phyloP scores from a whole-genome alignment of 2,888 invertebrate genomes.

The Watsonalla cultraria region DNA sequence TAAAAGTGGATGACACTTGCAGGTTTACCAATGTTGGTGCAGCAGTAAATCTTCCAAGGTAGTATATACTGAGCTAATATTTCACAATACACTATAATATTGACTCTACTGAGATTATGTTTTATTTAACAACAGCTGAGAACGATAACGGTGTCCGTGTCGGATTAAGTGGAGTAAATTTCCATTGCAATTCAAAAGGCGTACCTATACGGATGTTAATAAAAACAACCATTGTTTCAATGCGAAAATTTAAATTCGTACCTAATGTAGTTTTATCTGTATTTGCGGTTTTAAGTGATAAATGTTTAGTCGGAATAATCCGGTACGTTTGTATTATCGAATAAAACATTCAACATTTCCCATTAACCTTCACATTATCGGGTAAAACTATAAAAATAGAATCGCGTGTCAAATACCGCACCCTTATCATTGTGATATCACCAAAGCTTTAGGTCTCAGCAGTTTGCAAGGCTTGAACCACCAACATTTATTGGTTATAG shows the following conservation, averaged over 20 bases:
- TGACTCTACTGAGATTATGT: slow-evolving; percentile 43
- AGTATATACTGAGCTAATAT: slow-evolving; percentile 35
- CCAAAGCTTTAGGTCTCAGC: not conserved
- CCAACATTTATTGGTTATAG: not conserved
- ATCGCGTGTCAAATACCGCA: slow-evolving; percentile 34
- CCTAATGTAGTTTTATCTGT: slow-evolving; percentile 6
- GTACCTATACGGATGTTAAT: not conserved
- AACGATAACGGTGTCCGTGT: slow-evolving; percentile 37
- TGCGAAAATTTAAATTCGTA: slow-evolving; percentile 11
- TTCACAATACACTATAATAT: slow-evolving; percentile 39
- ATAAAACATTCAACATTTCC: slow-evolving; percentile 15
- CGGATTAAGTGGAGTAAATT: slow-evolving; percentile 46
- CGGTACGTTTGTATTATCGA: not conserved
- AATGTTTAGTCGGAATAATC: not conserved
- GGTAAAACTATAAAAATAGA: slow-evolving; percentile 37
- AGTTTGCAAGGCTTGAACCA: not conserved
- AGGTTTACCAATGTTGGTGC: slow-evolving; percentile 35
- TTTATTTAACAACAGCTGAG: slow-evolving; percentile 40
- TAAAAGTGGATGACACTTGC: slow-evolving; percentile 12
- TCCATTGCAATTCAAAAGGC: slow-evolving; percentile 44
- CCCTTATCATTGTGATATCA: slow-evolving; percentile 41
- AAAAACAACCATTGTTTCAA: slow-evolving; percentile 3
- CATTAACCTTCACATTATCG: slow-evolving; percentile 65
- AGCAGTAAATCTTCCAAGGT: slow-evolving; percentile 36
- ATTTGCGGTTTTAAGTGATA: not conserved